These are phyloP conservation scores for Pardalotus punctatus DNA, from an alignment of 2,113 vertebrate species.

Conservation along the genomic window DNA sequence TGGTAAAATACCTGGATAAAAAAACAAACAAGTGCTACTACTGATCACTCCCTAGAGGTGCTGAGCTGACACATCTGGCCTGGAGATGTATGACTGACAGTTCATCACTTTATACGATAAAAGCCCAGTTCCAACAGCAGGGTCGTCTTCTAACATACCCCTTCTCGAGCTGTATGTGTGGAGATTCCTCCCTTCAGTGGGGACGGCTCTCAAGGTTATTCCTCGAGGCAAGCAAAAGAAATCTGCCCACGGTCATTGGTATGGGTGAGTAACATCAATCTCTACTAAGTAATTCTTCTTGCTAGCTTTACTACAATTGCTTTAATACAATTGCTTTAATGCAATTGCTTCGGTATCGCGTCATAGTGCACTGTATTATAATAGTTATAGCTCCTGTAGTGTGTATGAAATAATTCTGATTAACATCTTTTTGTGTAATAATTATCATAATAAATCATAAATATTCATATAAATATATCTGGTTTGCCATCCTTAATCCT, in stretches of 20 bases:
- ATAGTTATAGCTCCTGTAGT: not conserved
- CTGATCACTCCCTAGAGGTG: not conserved
- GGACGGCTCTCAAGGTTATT: not conserved
- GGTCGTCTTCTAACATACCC: not conserved
- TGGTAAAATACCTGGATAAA: not conserved
- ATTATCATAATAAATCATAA: not conserved
- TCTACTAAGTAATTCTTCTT: not conserved
- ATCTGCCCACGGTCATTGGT: not conserved
- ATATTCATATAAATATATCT: not conserved
- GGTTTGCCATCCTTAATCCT: not conserved
- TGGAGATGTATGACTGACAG: not conserved
- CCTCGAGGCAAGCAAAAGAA: rapidly evolving
- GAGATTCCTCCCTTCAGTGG: not conserved
- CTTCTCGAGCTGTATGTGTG: not conserved
- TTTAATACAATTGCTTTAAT: not conserved
- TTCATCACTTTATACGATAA: not conserved
- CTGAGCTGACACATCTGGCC: not conserved
- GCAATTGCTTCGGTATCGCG: not conserved
- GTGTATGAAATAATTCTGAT: not conserved
- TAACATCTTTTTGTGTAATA: not conserved
- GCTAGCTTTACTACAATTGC: not conserved
- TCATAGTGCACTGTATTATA: not conserved
- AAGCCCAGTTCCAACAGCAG: not conserved
- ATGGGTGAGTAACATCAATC: not conserved
- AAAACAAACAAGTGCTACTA: not conserved